A percentile compares a stretch with the other conserved stretches of the same genome.
Conservation (phyloP, 2,797 vertebrate genomes). For the Onychomys arenicola region DNA sequence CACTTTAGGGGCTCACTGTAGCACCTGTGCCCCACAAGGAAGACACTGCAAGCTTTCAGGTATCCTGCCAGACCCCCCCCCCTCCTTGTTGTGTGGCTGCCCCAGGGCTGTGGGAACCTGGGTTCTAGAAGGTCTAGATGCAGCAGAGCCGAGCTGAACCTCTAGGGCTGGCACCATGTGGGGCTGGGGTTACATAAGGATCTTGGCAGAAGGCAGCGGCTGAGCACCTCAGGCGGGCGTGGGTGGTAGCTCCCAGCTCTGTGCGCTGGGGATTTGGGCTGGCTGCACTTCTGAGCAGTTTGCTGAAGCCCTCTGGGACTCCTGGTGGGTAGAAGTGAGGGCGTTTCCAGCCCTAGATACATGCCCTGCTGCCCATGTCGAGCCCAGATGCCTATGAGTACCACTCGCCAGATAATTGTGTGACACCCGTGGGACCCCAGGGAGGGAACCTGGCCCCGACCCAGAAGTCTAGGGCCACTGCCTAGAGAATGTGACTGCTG, state of each 20-base stretch:
- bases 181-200: background rate
- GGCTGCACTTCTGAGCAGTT: background rate
- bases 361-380: fast-evolving
- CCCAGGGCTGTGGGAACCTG: fast-evolving
- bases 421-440: background rate
- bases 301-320: background rate
- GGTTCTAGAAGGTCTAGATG: too few species aligned
- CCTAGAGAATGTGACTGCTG: background rate
- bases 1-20: background rate
- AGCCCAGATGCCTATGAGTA: background rate
- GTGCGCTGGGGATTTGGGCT: background rate
- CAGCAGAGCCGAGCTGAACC: background rate
- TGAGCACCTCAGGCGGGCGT: background rate
- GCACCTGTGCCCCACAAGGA: background rate
- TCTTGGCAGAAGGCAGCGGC: background rate
- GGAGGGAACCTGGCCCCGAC: background rate
- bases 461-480: background rate
- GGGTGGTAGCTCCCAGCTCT: background rate
- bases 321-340: background rate
- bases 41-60: background rate
- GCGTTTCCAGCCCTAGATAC: background rate
- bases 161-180: background rate
- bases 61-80: too few species aligned
- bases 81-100: background rate
- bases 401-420: fast-evolving